phyloP scores from a whole-genome alignment of 2,113 vertebrate genomes.

The Neotragus moschatus region DNA sequence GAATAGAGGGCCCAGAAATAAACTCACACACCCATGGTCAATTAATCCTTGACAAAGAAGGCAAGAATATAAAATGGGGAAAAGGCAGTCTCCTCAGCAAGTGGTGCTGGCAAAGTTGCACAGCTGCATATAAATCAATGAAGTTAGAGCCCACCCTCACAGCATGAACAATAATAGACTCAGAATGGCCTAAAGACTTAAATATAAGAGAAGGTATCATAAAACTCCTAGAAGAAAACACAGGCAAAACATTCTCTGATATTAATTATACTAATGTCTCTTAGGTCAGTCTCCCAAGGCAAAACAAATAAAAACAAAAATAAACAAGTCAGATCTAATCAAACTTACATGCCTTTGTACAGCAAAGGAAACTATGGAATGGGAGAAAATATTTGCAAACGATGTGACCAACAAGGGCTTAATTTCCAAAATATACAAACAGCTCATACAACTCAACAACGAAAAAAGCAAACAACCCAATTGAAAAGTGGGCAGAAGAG shows the following conservation, averaged over 20 bases:
- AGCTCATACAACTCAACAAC: not conserved
- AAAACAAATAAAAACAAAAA: not conserved
- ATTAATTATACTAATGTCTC: not conserved
- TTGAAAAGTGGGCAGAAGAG: not conserved
- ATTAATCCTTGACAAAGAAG: not conserved
- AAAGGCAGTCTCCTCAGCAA: not conserved
- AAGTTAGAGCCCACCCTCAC: not conserved
- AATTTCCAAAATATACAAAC: not conserved
- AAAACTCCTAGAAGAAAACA: not conserved
- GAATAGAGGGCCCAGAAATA: not conserved
- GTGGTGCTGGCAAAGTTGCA: not conserved
- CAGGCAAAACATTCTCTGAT: not conserved
- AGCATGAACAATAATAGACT: not conserved
- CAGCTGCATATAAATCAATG: not conserved
- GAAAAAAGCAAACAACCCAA: not conserved
- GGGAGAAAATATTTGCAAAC: not conserved
- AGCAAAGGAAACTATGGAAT: not conserved
- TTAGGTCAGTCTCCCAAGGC: not conserved
- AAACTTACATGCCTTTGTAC: not conserved
- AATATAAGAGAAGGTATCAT: not conserved
- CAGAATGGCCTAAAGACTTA: not conserved
- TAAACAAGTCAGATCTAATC: not conserved
- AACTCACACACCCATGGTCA: not conserved
- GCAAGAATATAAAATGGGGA: not conserved
- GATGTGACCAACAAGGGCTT: not conserved